phyloP scores from a whole-genome alignment of 2,797 vertebrate genomes.

The Heteromormyrus szaboi region DNA sequence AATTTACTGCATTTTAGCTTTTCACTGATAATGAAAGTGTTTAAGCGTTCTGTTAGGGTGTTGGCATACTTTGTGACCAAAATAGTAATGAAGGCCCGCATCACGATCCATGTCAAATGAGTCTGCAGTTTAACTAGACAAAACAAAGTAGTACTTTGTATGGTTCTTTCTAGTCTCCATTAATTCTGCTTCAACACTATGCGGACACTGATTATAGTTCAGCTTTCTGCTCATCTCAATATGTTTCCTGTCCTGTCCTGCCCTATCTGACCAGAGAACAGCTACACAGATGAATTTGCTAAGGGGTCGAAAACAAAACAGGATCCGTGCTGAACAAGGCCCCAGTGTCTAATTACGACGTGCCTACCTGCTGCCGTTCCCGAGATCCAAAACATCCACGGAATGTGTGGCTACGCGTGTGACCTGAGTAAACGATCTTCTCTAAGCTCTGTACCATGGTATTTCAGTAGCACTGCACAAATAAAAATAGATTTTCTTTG shows the following conservation, averaged over 20 bases:
- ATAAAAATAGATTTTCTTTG: background rate
- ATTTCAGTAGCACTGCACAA: background rate
- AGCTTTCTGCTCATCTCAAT: background rate
- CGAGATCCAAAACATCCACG: background rate
- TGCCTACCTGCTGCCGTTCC: background rate
- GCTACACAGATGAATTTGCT: background rate
- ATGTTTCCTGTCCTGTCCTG: background rate
- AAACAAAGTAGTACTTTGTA: background rate
- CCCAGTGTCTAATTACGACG: background rate
- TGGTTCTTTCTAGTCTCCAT: background rate
- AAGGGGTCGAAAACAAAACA: background rate
- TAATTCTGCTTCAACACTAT: background rate
- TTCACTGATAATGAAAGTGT: background rate
- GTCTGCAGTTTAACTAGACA: background rate
- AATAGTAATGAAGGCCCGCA: background rate
- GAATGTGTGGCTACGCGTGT: conserved; percentile 6
- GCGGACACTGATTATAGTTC: background rate
- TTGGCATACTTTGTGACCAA: background rate
- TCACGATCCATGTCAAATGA: background rate
- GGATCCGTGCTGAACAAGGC: background rate
- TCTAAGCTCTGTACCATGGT: background rate
- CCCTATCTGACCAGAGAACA: background rate
- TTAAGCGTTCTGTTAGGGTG: background rate
- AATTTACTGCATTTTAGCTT: background rate
- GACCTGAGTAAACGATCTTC: background rate